Conservation (phyloP, 2,888 invertebrate species). For the Candidula unifasciata region DNA sequence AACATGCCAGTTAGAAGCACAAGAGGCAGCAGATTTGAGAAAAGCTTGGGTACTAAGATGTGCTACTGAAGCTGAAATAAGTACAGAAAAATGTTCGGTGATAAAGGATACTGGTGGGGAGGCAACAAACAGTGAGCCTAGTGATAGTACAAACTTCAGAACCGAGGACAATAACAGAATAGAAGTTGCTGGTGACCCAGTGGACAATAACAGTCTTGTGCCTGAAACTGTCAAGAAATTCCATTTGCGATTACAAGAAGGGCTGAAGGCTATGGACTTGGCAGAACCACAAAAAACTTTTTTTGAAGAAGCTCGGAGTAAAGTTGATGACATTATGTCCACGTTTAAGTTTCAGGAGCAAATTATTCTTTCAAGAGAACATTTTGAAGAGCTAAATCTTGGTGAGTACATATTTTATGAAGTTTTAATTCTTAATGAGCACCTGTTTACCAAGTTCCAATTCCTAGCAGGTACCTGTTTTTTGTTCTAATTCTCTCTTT, state of each 20-base stretch:
- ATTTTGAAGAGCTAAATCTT: slow-evolving; percentile 65
- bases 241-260: not conserved
- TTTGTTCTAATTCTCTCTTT: too few relatives aligned
- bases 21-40: slow-evolving; percentile 42
- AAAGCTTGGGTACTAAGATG: slow-evolving; percentile 23
- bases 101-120: too few relatives aligned
- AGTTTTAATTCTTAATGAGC: too few relatives aligned
- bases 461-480: too few relatives aligned
- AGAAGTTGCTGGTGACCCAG: not conserved
- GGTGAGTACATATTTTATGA: too few relatives aligned
- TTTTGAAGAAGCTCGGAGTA: slow-evolving; percentile 11
- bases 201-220: not conserved
- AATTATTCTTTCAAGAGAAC: slow-evolving; percentile 61
- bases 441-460: too few relatives aligned
- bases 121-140: too few relatives aligned
- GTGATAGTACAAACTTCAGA: too few relatives aligned
- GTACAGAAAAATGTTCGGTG: not conserved
- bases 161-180: not conserved
- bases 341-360: slow-evolving; percentile 59
- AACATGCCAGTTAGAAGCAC: slow-evolving; percentile 43
- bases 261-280: slow-evolving; percentile 2
- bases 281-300: not conserved
- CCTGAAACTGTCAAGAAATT: slow-evolving; percentile 13
- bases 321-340: slow-evolving; percentile 50
- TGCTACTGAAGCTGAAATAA: not conserved